Conservation (phyloP, 2,888 invertebrate genomes). For the Elmis aenea region DNA sequence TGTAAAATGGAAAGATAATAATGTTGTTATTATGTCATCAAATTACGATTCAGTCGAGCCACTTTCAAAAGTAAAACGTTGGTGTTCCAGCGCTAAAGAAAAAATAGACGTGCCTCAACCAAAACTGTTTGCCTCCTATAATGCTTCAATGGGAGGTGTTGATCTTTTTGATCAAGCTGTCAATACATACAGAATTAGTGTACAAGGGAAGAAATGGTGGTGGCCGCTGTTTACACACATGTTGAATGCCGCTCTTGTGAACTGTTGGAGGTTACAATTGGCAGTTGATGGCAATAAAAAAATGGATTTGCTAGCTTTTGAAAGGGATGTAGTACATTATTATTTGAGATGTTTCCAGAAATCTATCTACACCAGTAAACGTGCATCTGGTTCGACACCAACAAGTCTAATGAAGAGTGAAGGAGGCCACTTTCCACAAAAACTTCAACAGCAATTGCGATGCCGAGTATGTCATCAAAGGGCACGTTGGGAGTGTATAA, state of each 20-base stretch:
- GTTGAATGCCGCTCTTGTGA: conserved; percentile 11
- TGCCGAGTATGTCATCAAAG: conserved; percentile 8
- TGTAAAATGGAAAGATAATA: conserved; percentile 26
- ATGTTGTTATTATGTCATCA: conserved; percentile 20
- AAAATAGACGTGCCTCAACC: conserved; percentile 15
- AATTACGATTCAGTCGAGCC: conserved; percentile 17
- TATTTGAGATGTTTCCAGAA: conserved; percentile 5
- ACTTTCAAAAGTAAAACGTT: conserved; percentile 10
- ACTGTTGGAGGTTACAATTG: conserved; percentile 7
- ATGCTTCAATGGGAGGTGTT: conserved; percentile 14
- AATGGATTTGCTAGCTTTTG: conserved; percentile 8
- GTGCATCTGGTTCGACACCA: conserved; percentile 4
- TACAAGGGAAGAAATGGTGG: conserved; percentile 14
- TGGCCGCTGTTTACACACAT: conserved; percentile 10
- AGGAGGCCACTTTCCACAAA: conserved; percentile 9
- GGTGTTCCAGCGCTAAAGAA: conserved; percentile 4
- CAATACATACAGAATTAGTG: conserved; percentile 8
- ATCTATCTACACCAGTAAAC: conserved; percentile 1
- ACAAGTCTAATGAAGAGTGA: conserved; percentile 3
- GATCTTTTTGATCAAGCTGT: conserved; percentile 11
- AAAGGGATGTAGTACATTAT: conserved; percentile 4
- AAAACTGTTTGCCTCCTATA: conserved; percentile 7
- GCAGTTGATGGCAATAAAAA: neutral
- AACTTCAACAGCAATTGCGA: conserved; percentile 7
- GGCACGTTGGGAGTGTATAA: conserved; percentile 7